Evolutionary conservation across 2,113 vertebrate genomes (phyloP), one percentile per base, ranked within the genome.

Genomic region (Gopherus flavomarginatus): DNA sequence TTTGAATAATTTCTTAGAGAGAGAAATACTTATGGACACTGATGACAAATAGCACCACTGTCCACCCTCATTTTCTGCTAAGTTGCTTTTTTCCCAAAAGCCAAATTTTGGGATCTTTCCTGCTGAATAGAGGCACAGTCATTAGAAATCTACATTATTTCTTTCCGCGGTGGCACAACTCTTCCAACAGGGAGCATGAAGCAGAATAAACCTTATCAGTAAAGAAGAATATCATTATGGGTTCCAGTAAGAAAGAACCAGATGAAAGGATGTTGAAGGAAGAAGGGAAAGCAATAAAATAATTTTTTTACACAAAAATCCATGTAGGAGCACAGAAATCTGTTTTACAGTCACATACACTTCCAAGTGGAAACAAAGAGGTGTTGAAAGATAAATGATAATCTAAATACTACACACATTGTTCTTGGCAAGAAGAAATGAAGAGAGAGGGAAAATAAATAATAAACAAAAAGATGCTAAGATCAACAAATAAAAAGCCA

Each of bases 281-380:
- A 38, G 83, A 92, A 85, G 12, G 89, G 57, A 95, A 89, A 92
- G 38, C 47, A 88, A 90, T 69, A 86, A 93, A 92, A 97, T 87
- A 84, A 92, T 96, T 94, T 92, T 83, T 94, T 88, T 81, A 59
- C 24, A 86, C 54, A 94, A 59, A 77, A 89, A 17, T 92, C 65
- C 50, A 89, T 77, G 57, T 82, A 94, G 81, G 8, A 95, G 38
- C 22, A 89, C 16, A 92, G 77, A 54, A 26, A 14, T 7, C 1
- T 44, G 88, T 47, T 72, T 83, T 12, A 21, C 84, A 93, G 62
- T 86, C 57, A 85, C 91, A 80, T 92, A 94, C 29, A 95, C 93
- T 95, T 83, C 84, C 69, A 87, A 81, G 88, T 53, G 91, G 87
- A 87, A 96, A 86, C 80, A 94, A 95, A 93, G 87, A 94, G 59